Conservation (phyloP, 2,797 vertebrate genomes). For the Fratercula arctica region DNA sequence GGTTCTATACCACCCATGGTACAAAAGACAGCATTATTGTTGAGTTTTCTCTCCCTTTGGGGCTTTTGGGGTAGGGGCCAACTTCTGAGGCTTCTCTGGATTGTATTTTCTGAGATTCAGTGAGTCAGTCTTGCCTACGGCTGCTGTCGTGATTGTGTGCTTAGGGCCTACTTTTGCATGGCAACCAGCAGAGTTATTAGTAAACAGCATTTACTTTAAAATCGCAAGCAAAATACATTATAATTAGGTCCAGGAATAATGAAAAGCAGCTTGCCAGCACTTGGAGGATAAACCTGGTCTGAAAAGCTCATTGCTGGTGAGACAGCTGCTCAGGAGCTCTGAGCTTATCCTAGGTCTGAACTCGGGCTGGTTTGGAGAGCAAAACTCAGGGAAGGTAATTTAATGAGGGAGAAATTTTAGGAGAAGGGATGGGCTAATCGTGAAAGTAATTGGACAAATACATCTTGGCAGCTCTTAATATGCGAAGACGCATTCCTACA, state of each 20-base stretch:
- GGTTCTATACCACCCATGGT: background rate
- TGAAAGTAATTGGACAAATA: background rate
- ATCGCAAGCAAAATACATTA: background rate
- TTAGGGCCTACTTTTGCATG: background rate
- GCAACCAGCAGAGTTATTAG: background rate
- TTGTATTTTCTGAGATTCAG: background rate
- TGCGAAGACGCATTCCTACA: background rate
- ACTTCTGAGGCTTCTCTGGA: constrained; percentile 1
- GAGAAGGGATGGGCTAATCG: background rate
- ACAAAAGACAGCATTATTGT: background rate
- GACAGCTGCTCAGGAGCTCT: background rate
- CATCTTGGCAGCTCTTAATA: background rate
- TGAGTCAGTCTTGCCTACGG: constrained; percentile 38
- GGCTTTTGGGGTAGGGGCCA: background rate
- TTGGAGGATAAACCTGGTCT: background rate
- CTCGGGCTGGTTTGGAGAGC: background rate
- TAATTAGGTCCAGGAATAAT: background rate
- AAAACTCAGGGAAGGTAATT: background rate
- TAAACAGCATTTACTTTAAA: background rate
- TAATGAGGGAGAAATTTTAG: background rate
- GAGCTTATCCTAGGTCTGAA: background rate
- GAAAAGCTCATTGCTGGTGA: background rate
- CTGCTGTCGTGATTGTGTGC: background rate
- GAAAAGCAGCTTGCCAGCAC: background rate
- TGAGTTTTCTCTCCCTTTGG: background rate